phyloP scores from a whole-genome alignment of 2,888 invertebrate species.

The Drosophila melanosoma region DNA sequence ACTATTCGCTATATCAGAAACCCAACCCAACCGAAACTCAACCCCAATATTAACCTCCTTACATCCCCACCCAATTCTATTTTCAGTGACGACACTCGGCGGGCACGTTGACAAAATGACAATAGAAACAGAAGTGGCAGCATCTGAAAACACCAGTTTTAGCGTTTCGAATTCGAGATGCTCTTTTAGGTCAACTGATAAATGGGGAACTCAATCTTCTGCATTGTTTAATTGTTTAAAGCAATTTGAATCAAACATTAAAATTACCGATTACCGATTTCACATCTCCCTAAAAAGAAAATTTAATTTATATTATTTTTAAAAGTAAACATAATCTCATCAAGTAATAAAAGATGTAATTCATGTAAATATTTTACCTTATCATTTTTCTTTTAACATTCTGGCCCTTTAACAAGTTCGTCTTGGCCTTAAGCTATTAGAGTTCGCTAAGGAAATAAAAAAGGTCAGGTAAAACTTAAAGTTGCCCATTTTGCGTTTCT shows the following conservation, averaged over 20 bases:
- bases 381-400: background rate
- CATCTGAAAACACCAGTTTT: constrained; percentile 6
- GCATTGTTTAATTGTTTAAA: background rate
- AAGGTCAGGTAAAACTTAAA: constrained; percentile 57
- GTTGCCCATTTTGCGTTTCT: constrained; percentile 53
- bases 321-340: background rate
- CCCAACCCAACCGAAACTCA: background rate
- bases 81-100: constrained; percentile 68
- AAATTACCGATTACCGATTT: background rate
- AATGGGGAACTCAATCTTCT: background rate
- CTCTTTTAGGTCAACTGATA: constrained; percentile 12
- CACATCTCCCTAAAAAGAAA: background rate
- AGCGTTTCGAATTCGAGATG: constrained; percentile 2
- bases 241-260: background rate
- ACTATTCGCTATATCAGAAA: constrained; percentile 20
- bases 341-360: background rate
- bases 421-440: background rate
- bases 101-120: constrained; percentile 78
- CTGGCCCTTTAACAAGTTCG: background rate
- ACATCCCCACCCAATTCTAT: constrained; percentile 24
- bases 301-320: background rate
- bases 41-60: constrained; percentile 3
- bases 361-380: background rate
- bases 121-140: constrained; percentile 53
- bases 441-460: constrained; percentile 20